These are phyloP conservation scores for Ctenosaura bakeri DNA, from an alignment of 2,797 vertebrate species.

Conservation along the genomic window DNA sequence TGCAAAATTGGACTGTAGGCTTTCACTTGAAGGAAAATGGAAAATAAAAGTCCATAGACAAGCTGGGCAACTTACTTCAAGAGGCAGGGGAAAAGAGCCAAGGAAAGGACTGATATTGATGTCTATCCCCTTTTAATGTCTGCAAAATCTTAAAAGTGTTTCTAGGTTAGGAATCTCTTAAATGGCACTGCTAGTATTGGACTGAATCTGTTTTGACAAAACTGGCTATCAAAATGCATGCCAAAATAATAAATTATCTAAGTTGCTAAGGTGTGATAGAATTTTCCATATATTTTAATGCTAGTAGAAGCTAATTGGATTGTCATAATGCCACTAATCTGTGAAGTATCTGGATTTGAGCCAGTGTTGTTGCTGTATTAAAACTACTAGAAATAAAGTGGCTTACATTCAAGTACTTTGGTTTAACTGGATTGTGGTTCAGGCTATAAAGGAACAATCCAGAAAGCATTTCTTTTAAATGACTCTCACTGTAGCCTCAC, in stretches of 20 bases:
- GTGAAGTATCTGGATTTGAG: constrained; percentile 8
- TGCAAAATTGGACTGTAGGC: too few relatives aligned
- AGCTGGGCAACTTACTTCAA: not conserved
- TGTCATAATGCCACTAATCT: not conserved
- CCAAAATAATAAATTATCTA: constrained; percentile 7
- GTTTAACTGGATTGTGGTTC: not conserved
- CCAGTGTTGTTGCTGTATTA: not conserved
- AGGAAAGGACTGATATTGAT: not conserved
- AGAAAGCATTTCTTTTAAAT: not conserved
- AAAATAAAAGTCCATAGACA: too few relatives aligned
- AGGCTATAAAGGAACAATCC: not conserved
- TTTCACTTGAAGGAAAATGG: too few relatives aligned
- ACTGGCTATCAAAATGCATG: not conserved
- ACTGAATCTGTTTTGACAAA: not conserved
- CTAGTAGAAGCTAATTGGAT: not conserved
- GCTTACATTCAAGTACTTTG: constrained; percentile 11
- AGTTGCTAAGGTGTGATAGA: not conserved
- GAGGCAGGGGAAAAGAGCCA: not conserved
- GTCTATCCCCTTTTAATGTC: too few relatives aligned
- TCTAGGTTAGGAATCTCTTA: not conserved
- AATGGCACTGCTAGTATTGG: not conserved
- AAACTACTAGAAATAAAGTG: not conserved
- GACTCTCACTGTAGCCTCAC: not conserved
- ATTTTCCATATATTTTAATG: not conserved
- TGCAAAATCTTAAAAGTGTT: too few relatives aligned